Base-by-base conservation (phyloP, 1,140 invertebrate species). In the Drosophila trapezifrons region DNA sequence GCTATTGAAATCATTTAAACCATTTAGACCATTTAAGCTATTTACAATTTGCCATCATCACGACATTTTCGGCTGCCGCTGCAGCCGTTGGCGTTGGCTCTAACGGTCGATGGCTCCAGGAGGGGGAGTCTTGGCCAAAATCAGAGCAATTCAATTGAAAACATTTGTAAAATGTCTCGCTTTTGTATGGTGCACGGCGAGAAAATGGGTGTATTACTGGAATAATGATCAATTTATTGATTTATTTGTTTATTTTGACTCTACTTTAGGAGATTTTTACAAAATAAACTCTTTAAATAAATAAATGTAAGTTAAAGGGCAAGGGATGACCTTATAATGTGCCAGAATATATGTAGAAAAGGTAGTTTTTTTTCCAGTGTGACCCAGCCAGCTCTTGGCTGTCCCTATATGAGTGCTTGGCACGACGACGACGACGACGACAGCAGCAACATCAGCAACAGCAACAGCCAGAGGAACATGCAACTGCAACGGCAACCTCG, bases 11-110 rank as follows among this genome's bases (percentile, higher is more conserved):
- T 90, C 85, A 89, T 89, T 89, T 89, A 89, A 89, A 90, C 85
- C 85, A 90, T 89, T 89, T 89, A 85, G 85, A 86, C 87, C 87
- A 90, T 90, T 90, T 90, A 90, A 90, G 84, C 89, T 90, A 90
- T 90, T 90, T 90, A 91, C 89, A 90, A 90, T 90, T 90, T 90
- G 89, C 89, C 89, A 90, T 90, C 89, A 90, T 90, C 89, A 90
- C 89, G 89, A 90, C 89, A 90, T 90, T 87, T 83, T 90, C 83
- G 77, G 80, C 82, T 86, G 82, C 73, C 38, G 72, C 72, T 63
- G 69, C 27, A 12, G 79, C 79, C 74, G 76, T 59, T 79, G 80
- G 73, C 73, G 75, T 73, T 79, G 60, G 57, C 76, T 65, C 40
- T 63, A 90, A 78, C 79, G 76, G 79, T 52, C 60, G 63, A 75